Conservation (phyloP, 2,113 vertebrate genomes). For the Clarias macrocephalus region DNA sequence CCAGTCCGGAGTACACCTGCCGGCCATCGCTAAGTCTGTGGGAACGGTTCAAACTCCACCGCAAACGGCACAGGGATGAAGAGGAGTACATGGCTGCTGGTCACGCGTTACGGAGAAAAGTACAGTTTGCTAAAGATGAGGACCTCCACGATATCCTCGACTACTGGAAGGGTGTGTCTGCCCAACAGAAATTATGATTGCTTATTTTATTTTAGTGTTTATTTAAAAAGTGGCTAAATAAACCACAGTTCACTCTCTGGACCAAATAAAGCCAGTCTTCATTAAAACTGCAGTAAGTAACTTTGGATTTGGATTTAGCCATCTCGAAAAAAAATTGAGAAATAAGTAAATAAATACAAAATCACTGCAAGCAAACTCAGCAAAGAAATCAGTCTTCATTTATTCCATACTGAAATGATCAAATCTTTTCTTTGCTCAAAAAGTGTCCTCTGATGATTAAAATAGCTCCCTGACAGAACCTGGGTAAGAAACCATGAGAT, state of each 20-base stretch:
- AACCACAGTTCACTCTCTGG: slow-evolving; percentile 45
- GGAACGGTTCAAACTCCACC: slow-evolving; percentile 93
- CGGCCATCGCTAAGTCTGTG: slow-evolving; percentile 88
- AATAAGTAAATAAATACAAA: not conserved
- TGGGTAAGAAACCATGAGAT: not conserved
- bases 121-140: slow-evolving; percentile 98
- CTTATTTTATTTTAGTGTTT: slow-evolving; percentile 53
- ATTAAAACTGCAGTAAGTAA: slow-evolving; percentile 46
- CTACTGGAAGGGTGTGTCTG: slow-evolving; percentile 99
- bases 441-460: not conserved
- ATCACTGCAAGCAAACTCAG: not conserved
- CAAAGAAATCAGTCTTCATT: not conserved
- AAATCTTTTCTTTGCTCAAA: not conserved
- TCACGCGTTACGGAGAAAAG: slow-evolving; percentile 93
- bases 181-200: slow-evolving; percentile 95
- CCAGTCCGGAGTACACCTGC: slow-evolving; percentile 90
- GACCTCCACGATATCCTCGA: slow-evolving; percentile 98
- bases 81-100: slow-evolving; percentile 94
- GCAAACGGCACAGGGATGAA: slow-evolving; percentile 84
- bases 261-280: slow-evolving; percentile 57
- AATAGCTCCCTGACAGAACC: not conserved
- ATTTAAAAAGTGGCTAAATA: slow-evolving; percentile 16
- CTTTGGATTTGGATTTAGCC: not conserved
- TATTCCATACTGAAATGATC: not conserved
- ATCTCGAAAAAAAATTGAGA: not conserved